Percentiles rank a stretch among this genome's conserved stretches.
Evolutionary conservation across 2,797 vertebrate genomes (phyloP).

Genomic region (Cynodonichthys magdalenae): DNA sequence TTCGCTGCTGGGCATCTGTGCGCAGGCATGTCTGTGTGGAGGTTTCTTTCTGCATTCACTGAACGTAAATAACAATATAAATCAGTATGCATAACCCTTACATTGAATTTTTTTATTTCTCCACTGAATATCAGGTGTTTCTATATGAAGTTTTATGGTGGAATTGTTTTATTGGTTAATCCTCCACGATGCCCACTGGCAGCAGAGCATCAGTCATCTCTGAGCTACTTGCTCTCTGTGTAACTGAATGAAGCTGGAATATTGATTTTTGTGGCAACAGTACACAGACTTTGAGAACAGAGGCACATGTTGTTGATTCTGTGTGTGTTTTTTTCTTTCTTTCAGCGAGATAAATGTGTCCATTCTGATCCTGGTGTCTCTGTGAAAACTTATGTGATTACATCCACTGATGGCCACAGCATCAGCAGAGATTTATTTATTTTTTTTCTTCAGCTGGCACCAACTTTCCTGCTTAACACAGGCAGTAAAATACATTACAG

Average conservation of each 20-base stretch:
- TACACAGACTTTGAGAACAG: slow-evolving; percentile 25
- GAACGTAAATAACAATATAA: no score
- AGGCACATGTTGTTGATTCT: slow-evolving; percentile 24
- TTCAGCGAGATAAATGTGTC: slow-evolving; percentile 28
- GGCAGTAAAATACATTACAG: slow-evolving; percentile 34
- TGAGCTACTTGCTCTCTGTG: slow-evolving; percentile 52
- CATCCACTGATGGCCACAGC: slow-evolving; percentile 17
- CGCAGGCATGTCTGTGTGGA: not conserved
- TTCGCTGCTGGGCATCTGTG: not conserved
- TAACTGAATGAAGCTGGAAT: slow-evolving; percentile 60
- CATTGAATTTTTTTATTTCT: not conserved
- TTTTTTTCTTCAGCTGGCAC: slow-evolving; percentile 26
- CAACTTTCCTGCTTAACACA: slow-evolving; percentile 46
- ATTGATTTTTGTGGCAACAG: slow-evolving; percentile 64
- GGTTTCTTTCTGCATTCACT: not conserved
- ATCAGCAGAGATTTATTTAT: slow-evolving; percentile 4
- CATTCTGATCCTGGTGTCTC: slow-evolving; percentile 25
- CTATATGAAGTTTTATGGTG: not conserved
- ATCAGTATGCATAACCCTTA: no score
- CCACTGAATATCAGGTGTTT: not conserved
- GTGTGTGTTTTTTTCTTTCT: slow-evolving; percentile 26
- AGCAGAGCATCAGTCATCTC: slow-evolving; percentile 43
- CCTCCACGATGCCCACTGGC: slow-evolving; percentile 22
- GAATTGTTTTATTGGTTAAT: slow-evolving; percentile 29
- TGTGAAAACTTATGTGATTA: slow-evolving; percentile 27